These are phyloP conservation scores for Endomychus coccineus DNA, from an alignment of 2,888 invertebrate species.

Conservation along the genomic window DNA sequence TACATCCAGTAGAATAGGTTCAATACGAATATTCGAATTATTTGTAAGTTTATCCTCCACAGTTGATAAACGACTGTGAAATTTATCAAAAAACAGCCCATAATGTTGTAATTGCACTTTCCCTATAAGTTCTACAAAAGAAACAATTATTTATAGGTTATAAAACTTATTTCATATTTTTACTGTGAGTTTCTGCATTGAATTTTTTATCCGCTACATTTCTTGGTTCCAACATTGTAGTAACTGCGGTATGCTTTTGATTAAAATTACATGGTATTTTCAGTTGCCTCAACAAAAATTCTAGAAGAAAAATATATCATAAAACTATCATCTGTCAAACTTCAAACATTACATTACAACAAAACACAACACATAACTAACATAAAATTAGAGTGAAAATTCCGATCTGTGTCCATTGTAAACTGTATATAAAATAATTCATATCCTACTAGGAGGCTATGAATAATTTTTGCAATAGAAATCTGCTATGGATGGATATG, in stretches of 20 bases:
- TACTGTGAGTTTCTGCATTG: conserved; percentile 42
- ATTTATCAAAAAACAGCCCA: conserved; percentile 47
- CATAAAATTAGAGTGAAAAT: too few species aligned
- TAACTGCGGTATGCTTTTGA: not conserved
- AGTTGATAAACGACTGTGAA: conserved; percentile 35
- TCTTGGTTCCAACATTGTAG: conserved; percentile 36
- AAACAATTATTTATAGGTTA: conserved; percentile 13
- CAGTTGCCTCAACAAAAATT: too few species aligned
- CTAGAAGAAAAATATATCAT: too few species aligned
- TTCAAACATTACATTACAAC: too few species aligned
- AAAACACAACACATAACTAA: too few species aligned
- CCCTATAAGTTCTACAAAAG: conserved; percentile 44
- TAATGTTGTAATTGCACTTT: conserved; percentile 49
- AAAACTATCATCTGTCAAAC: too few species aligned
- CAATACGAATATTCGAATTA: conserved; percentile 22
- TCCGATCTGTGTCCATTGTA: too few species aligned
- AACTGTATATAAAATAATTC: too few species aligned
- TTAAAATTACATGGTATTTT: too few species aligned
- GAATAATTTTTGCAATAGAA: too few species aligned
- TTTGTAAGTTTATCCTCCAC: conserved; percentile 36
- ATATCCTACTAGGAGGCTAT: too few species aligned
- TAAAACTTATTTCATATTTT: conserved; percentile 19
- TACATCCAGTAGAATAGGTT: conserved; percentile 16
- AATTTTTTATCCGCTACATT: conserved; percentile 37
- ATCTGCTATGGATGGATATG: too few species aligned